Evolutionary conservation across 2,113 vertebrate species (phyloP).

Genomic region (Corvus cornix): DNA sequence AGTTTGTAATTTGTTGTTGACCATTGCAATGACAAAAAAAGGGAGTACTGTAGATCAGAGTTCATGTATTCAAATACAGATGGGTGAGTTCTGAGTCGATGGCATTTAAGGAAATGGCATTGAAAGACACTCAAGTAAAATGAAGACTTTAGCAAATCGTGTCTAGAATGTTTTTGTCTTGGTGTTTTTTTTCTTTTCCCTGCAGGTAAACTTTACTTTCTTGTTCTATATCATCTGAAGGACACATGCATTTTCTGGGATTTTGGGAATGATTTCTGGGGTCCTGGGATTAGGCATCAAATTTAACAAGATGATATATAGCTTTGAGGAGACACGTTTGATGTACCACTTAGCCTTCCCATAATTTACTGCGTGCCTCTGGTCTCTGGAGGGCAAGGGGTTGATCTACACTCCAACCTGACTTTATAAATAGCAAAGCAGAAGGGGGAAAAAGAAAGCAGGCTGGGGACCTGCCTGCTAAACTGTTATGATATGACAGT

Average conservation of each 20-base stretch:
- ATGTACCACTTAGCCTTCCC: conserved; percentile 71
- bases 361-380: conserved; percentile 54
- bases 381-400: conserved; percentile 53
- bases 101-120: neutral
- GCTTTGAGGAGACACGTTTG: conserved; percentile 68
- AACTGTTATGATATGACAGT: conserved; percentile 30
- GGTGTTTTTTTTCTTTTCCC: neutral
- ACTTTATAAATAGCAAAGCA: conserved; percentile 71
- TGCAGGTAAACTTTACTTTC: conserved; percentile 42
- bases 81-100: neutral
- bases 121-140: neutral
- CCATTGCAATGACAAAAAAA: neutral
- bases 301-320: conserved; percentile 71
- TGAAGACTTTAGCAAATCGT: neutral
- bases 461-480: conserved; percentile 47
- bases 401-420: conserved; percentile 58
- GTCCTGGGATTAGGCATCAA: conserved; percentile 67
- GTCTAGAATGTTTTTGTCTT: neutral
- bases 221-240: conserved; percentile 56
- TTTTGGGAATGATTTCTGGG: conserved; percentile 65
- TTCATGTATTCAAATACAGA: neutral
- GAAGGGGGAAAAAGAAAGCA: conserved; percentile 46
- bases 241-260: conserved; percentile 48
- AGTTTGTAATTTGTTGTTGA: neutral
- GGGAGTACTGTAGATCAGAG: neutral